Evolutionary conservation across 2,888 invertebrate genomes (phyloP), one percentile per base, ranked within the genome.

Genomic region (Synanthedon andrenaeformis): DNA sequence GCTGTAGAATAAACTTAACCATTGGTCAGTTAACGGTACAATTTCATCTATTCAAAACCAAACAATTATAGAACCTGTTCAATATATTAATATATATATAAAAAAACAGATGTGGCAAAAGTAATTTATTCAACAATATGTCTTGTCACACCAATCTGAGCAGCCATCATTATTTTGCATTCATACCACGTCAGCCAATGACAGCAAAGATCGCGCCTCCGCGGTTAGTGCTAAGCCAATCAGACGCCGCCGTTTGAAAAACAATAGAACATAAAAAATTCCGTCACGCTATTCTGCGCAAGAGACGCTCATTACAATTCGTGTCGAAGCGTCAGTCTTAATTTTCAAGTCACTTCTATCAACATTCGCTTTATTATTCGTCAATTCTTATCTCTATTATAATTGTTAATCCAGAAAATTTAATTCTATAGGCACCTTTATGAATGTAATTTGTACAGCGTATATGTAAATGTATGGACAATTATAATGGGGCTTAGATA

Each of bases 241-340:
- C 64, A 64, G 60, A 59, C 53, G 19, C 55, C 62, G 59, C 58
- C 65, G 73, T 85, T 87, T 85, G 84, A 86, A 86, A 86, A 85
- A 87, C 87, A 87, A 87, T 87, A 86, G 87, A 82, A 70, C 74
- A 76, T 86, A 80, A 86, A 87, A 35, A 85, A 76, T 73, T 65
- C 60, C 82, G 84, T 86, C 81, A 85, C 79, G 80, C 76, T 64
- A 62, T 69, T 71, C 67, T 74, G 80, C 82, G 79, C 80, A 68
- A 64, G 81, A 69, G 69, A 49, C 28, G 54, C 19, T n/a, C 23
- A 35, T 35, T 35, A 35, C 49, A 14, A 35, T 53, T 50, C 23
- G 49, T 23, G 49, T 14, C 19, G 49, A 49, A 17, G 12, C 23
- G 14, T 49, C 12, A 49, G 19, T 13, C 45, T 45, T n/a, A n/a